Percentiles rank a stretch among this genome's conserved stretches.
Conservation (phyloP, 2,888 invertebrate genomes). For the Theretra japonica region DNA sequence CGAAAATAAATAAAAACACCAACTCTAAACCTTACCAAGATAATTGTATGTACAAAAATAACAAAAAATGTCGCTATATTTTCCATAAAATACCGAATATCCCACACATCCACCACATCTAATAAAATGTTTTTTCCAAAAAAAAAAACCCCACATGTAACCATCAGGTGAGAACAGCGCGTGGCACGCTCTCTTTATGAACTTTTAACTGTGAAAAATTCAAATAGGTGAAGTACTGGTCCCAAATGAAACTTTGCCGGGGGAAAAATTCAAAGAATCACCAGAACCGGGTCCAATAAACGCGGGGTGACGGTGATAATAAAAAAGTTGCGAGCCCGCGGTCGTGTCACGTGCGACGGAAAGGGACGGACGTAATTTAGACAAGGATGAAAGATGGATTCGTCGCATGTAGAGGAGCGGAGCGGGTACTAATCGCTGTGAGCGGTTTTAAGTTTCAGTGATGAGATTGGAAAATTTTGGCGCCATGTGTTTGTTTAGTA, state of each 20-base stretch:
- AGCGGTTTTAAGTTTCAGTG: not conserved
- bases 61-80: too few relatives aligned
- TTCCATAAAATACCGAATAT: too few relatives aligned
- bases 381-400: not conserved
- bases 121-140: not conserved
- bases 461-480: too few relatives aligned
- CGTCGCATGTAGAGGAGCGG: not conserved
- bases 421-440: not conserved
- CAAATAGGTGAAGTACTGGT: constrained; percentile 29
- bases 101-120: too few relatives aligned
- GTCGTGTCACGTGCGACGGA: constrained; percentile 51
- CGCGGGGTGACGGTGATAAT: constrained; percentile 39
- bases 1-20: too few relatives aligned
- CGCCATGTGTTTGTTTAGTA: too few relatives aligned
- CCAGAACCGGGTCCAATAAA: constrained; percentile 42
- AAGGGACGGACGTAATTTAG: constrained; percentile 37
- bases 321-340: constrained; percentile 52
- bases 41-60: too few relatives aligned
- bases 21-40: too few relatives aligned
- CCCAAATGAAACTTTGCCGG: constrained; percentile 37
- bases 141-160: not conserved
- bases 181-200: constrained; percentile 29
- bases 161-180: not conserved
- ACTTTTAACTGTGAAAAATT: constrained; percentile 33
- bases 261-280: constrained; percentile 40